Evolutionary conservation across 2,113 vertebrate genomes (phyloP), one percentile per base, ranked within the genome.

Genomic region (Notarius lentiginosus): DNA sequence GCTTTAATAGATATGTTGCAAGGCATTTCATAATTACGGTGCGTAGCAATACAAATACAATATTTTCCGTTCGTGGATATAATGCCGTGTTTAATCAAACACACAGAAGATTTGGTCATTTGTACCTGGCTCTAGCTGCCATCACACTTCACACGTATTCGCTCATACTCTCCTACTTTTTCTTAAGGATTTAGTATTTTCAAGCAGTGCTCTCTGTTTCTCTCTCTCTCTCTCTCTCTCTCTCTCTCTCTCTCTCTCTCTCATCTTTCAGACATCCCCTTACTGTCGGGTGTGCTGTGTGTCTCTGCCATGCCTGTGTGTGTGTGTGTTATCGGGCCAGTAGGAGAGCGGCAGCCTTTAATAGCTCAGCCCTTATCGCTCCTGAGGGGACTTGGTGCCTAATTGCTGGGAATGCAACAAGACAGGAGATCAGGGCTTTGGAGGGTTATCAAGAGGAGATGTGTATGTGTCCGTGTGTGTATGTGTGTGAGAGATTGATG

Each of bases 341-440:
- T 92, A 90, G 89, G 92, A 95, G 93, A 93, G 94, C 94, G 93
- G 88, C 93, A 91, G 93, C 91, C 92, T 94, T 94, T 95, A 95
- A 95, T 95, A 93, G 94, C 94, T 93, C 92, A 92, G 93, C 34
- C 89, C 93, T 95, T 95, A 95, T 95, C 95, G 91, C 93, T 92
- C 93, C 93, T 91, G 91, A 94, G 93, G 93, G 94, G 94, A 95
- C 94, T 95, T 94, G 93, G 92, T 89, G 89, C 92, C 94, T 95
- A 95, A 95, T 95, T 95, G 94, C 95, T 93, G 93, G 91, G 93
- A 95, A 95, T 93, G 94, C 93, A 27, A 89, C 91, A 91, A 93
- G 88, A 87, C 88, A 86, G 82, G 76, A 90, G 87, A 90, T 88
- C 86, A 91, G 92, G 91, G 91, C 90, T 88, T 91, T 91, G 77